Evolutionary conservation across 2,113 vertebrate genomes (phyloP), one percentile per base, ranked within the genome.

Genomic region (Rhabdomys dilectus): DNA sequence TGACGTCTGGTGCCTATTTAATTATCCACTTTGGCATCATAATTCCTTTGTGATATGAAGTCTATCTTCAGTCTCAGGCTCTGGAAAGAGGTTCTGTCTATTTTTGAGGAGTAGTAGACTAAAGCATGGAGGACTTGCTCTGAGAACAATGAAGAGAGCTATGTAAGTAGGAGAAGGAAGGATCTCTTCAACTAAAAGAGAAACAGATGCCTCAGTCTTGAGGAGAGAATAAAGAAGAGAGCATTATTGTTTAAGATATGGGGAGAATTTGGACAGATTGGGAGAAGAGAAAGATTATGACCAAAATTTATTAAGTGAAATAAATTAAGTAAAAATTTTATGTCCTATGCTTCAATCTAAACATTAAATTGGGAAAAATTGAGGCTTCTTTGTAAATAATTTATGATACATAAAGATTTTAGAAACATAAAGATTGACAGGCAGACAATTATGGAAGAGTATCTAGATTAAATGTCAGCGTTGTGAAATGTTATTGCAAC

Each of bases 101-200:
- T 62, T 82, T 76, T 70, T 75, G 56, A 91, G 70, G 60, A 62
- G 22, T 68, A 4, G 39, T 31, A 45, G 26, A 36, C 34, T 82
- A 13, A 19, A 78, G 51, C 66, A 86, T n/a, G 58, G 2, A 45
- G 58, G 29, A 1, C 0, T 42, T 29, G 15, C 24, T 45, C 21
- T 31, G 26, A 94, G 24, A 88, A 16, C n/a, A 64, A 39, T 36
- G 17, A 42, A 34, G 60, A 95, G 56, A 98, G 97, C 48, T 75
- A 82, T 81, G 78, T 88, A 75, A 97, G 58, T 73, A 87, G 91
- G 93, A 98, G 96, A 98, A 97, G 92, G 93, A 81, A 97, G 86
- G 93, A 94, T 68, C 92, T 95, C 81, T 93, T 92, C 45, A 94
- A 26, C 53, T 93, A 96, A 95, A 73, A 91, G 42, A 95, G 91